phyloP scores from a whole-genome alignment of 2,888 invertebrate genomes.

The Nomada ruficornis region DNA sequence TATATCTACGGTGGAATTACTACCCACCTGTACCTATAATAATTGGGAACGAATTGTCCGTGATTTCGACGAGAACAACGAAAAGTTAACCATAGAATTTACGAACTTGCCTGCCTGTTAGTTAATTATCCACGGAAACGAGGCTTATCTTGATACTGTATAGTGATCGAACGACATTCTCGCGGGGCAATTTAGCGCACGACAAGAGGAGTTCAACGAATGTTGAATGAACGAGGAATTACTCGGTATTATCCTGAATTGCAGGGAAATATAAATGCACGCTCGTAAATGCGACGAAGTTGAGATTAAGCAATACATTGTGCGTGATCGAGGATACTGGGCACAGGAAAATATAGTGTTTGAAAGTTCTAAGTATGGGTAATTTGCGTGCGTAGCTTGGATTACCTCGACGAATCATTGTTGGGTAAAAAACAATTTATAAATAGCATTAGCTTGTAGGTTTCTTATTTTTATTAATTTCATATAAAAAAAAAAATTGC shows the following conservation, averaged over 20 bases:
- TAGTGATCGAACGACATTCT: slow-evolving; percentile 45
- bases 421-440: not conserved
- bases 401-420: not conserved
- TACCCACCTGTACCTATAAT: slow-evolving; percentile 28
- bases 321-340: not conserved
- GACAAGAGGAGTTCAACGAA: slow-evolving; percentile 53
- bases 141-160: slow-evolving; percentile 69
- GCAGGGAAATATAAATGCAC: slow-evolving; percentile 8
- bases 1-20: slow-evolving; percentile 54
- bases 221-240: slow-evolving; percentile 18
- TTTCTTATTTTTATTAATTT: too few relatives aligned
- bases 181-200: slow-evolving; percentile 63
- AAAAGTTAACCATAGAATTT: slow-evolving; percentile 60
- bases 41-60: slow-evolving; percentile 69
- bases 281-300: slow-evolving; percentile 11
- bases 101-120: slow-evolving; percentile 68
- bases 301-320: slow-evolving; percentile 24
- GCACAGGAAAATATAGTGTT: too few relatives aligned
- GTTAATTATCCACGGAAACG: slow-evolving; percentile 72
- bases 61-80: slow-evolving; percentile 62
- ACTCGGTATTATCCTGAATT: slow-evolving; percentile 46
- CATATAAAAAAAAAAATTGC: not conserved
- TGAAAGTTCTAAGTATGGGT: not conserved
- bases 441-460: too few relatives aligned
- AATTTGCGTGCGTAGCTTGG: not conserved